A percentile compares a stretch with the other conserved stretches of the same genome.
Evolutionary conservation across 2,797 vertebrate genomes (phyloP).

Genomic region (Sandelia bainsii): DNA sequence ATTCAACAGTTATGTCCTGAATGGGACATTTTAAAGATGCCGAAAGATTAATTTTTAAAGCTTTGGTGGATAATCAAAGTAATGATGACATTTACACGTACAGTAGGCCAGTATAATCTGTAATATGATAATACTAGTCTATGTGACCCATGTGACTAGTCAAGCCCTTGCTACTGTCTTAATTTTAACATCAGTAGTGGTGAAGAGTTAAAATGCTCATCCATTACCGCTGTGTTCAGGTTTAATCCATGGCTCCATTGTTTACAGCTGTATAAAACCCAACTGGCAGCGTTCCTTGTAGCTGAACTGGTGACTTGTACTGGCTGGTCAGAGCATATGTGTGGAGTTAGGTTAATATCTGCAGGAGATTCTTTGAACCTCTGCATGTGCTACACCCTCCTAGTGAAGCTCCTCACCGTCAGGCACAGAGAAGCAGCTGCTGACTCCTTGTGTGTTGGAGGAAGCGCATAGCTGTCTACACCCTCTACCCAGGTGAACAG

Average conservation of each 20-base stretch:
- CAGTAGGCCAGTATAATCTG: too few relatives aligned
- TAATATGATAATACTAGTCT: too few relatives aligned
- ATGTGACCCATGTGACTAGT: too few relatives aligned
- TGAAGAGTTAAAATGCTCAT: not conserved
- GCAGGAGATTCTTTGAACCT: constrained; percentile 49
- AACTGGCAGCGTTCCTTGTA: constrained; percentile 33
- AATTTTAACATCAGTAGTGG: not conserved
- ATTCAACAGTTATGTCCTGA: not conserved
- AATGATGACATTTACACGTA: too few relatives aligned
- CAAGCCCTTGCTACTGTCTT: too few relatives aligned
- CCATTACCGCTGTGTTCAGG: constrained; percentile 3
- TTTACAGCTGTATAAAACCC: constrained; percentile 37
- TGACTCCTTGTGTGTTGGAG: constrained; percentile 32
- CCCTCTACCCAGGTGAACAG: constrained; percentile 53
- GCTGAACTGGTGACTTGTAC: constrained; percentile 42
- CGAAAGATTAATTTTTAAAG: too few relatives aligned
- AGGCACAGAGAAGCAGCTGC: constrained; percentile 66
- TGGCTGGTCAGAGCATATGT: constrained; percentile 26
- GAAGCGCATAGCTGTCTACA: constrained; percentile 24
- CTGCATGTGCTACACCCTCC: constrained; percentile 25
- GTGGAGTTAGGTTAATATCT: constrained; percentile 27
- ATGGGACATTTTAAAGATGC: not conserved
- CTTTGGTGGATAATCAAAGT: too few relatives aligned
- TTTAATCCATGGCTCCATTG: constrained; percentile 21
- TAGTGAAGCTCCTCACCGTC: constrained; percentile 41